Percentiles rank a stretch among this genome's conserved stretches.
Conservation (phyloP, 2,797 vertebrate genomes). For the Anabacerthia variegaticeps region DNA sequence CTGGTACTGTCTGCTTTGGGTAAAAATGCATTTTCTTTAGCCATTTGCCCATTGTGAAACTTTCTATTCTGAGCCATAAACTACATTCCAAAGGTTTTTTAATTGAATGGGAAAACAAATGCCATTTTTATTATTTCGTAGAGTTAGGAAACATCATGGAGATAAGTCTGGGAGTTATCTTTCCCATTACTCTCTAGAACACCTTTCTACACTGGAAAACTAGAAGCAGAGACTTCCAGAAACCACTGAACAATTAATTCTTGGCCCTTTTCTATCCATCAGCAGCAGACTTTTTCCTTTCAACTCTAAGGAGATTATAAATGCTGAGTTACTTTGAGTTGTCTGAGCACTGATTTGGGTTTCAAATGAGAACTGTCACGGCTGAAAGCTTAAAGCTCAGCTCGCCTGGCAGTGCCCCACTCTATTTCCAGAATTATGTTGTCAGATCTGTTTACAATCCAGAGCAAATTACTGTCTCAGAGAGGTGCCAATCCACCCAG, state of each 20-base stretch:
- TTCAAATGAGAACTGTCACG: not conserved
- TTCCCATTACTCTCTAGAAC: not conserved
- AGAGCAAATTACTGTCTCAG: not conserved
- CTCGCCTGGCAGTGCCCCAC: not conserved
- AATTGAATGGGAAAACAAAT: not conserved
- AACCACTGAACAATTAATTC: not conserved
- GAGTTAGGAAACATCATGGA: not conserved
- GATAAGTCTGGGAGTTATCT: not conserved
- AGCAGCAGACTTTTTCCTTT: not conserved
- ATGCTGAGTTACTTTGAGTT: not conserved
- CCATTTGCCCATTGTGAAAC: not conserved
- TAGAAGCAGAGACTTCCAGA: not conserved
- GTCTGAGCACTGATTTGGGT: not conserved
- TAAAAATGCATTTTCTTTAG: not conserved
- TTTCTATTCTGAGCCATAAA: not conserved
- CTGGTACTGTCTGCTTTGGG: not conserved
- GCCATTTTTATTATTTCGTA: not conserved
- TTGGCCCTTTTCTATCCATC: not conserved
- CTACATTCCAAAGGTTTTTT: not conserved
- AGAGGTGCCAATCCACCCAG: not conserved
- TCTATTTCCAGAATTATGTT: not conserved
- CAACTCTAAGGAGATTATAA: not conserved
- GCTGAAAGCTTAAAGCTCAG: not conserved
- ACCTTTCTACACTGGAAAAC: not conserved
- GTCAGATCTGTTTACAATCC: constrained; percentile 36